A percentile compares a stretch with the other conserved stretches of the same genome.
Evolutionary conservation across 2,888 invertebrate species (phyloP).

Genomic region (Euplagia quadripunctaria): DNA sequence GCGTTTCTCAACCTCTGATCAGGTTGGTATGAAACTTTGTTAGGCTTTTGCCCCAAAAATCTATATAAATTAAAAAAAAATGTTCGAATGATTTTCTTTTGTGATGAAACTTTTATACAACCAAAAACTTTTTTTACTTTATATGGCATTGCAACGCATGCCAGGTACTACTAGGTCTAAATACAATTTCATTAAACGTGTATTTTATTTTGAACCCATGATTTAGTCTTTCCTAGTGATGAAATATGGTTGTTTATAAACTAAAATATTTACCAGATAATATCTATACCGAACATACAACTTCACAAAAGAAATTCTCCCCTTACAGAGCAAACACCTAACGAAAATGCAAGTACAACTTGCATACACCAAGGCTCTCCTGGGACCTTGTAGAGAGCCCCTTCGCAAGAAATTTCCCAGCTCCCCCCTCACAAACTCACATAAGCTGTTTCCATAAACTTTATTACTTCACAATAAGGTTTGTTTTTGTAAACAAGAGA

Average conservation of each 20-base stretch:
- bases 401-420: constrained; percentile 67
- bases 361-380: constrained; percentile 72
- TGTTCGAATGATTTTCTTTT: neutral
- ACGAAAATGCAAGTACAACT: constrained; percentile 69
- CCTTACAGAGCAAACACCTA: constrained; percentile 65
- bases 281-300: constrained; percentile 22
- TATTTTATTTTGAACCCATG: too few relatives aligned
- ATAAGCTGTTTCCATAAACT: neutral
- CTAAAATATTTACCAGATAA: constrained; percentile 6
- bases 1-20: too few relatives aligned
- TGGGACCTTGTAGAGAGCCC: constrained; percentile 64
- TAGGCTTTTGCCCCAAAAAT: too few relatives aligned
- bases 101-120: neutral
- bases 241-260: neutral
- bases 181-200: too few relatives aligned
- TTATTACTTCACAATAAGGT: neutral
- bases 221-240: neutral
- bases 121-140: neutral
- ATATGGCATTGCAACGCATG: neutral
- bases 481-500: constrained; percentile 14
- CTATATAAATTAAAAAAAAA: too few relatives aligned
- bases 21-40: too few relatives aligned
- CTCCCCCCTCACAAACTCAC: constrained; percentile 47
- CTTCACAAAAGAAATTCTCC: constrained; percentile 53
- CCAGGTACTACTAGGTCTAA: neutral